These are phyloP conservation scores for Gymnoscopelus braueri DNA, from an alignment of 2,797 vertebrate species.

Conservation along the genomic window DNA sequence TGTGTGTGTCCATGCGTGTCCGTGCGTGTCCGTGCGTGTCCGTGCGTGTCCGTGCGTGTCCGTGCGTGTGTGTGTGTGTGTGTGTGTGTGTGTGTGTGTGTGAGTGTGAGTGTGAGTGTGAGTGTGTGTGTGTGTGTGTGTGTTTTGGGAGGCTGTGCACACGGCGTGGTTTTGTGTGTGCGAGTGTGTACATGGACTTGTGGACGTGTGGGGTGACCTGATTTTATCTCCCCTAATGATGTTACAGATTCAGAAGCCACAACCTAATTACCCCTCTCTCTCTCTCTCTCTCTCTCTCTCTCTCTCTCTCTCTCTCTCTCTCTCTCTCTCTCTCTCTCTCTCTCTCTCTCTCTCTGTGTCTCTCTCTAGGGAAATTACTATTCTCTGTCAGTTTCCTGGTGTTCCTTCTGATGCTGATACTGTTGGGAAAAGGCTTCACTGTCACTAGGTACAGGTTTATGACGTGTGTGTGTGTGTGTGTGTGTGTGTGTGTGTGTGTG, in stretches of 20 bases:
- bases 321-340: slow-evolving; percentile 35
- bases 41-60: slow-evolving; percentile 4
- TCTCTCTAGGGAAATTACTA: slow-evolving; percentile 90
- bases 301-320: slow-evolving; percentile 5
- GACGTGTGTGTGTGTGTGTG: not conserved
- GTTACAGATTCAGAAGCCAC: slow-evolving; percentile 66
- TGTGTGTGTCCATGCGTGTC: too few species aligned
- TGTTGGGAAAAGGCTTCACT: slow-evolving; percentile 94
- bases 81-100: slow-evolving; percentile 11
- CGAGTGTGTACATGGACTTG: not conserved
- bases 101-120: slow-evolving; percentile 10
- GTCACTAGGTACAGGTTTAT: slow-evolving; percentile 84
- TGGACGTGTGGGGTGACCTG: slow-evolving; percentile 39
- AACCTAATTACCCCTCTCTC: slow-evolving; percentile 72
- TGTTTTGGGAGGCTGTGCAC: not conserved
- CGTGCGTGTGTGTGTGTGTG: slow-evolving; percentile 22
- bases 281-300: slow-evolving; percentile 9
- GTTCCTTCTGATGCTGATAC: slow-evolving; percentile 92
- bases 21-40: not conserved
- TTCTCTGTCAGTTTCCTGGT: slow-evolving; percentile 94
- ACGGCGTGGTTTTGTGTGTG: slow-evolving; percentile 1
- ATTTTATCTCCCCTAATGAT: slow-evolving; percentile 61
- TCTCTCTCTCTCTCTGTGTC: slow-evolving; percentile 56
- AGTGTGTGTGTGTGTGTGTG: not conserved
- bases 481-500: not conserved